Percentiles rank a stretch among this genome's conserved stretches.
phyloP scores from a whole-genome alignment of 2,888 invertebrate genomes.

The Siphonodentalium dalli region DNA sequence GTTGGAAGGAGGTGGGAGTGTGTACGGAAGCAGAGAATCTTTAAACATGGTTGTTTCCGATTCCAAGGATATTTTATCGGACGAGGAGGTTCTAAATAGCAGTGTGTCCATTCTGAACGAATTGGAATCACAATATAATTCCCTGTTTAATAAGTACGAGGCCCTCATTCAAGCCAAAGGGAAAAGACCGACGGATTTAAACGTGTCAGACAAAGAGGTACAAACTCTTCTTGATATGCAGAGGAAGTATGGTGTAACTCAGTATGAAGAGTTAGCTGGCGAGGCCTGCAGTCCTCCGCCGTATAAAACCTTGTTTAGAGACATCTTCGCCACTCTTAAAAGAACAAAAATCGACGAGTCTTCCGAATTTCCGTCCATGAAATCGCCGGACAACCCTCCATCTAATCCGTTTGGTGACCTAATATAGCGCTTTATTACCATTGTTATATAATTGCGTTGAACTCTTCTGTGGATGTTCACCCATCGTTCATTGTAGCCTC shows the following conservation, averaged over 20 bases:
- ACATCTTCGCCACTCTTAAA: slow-evolving; percentile 61
- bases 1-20: slow-evolving; percentile 60
- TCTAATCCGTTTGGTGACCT: too few relatives aligned
- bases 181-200: slow-evolving; percentile 32
- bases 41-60: slow-evolving; percentile 48
- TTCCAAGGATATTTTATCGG: slow-evolving; percentile 45
- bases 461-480: too few relatives aligned
- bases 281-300: slow-evolving; percentile 53
- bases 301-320: slow-evolving; percentile 63
- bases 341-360: slow-evolving; percentile 50
- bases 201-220: slow-evolving; percentile 50
- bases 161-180: slow-evolving; percentile 48
- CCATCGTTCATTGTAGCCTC: too few relatives aligned
- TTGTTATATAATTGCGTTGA: too few relatives aligned
- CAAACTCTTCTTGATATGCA: slow-evolving; percentile 46
- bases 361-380: slow-evolving; percentile 29
- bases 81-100: slow-evolving; percentile 33
- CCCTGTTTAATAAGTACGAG: slow-evolving; percentile 60
- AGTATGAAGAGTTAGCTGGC: slow-evolving; percentile 22
- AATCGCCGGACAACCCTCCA: too few relatives aligned
- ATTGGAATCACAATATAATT: slow-evolving; percentile 59
- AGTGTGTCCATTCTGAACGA: slow-evolving; percentile 56
- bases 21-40: slow-evolving; percentile 56
- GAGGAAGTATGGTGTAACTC: too few relatives aligned
- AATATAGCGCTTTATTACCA: too few relatives aligned